These are phyloP conservation scores for Trichacis sp. DNA, from an alignment of 2,888 invertebrate species.

Conservation along the genomic window DNA sequence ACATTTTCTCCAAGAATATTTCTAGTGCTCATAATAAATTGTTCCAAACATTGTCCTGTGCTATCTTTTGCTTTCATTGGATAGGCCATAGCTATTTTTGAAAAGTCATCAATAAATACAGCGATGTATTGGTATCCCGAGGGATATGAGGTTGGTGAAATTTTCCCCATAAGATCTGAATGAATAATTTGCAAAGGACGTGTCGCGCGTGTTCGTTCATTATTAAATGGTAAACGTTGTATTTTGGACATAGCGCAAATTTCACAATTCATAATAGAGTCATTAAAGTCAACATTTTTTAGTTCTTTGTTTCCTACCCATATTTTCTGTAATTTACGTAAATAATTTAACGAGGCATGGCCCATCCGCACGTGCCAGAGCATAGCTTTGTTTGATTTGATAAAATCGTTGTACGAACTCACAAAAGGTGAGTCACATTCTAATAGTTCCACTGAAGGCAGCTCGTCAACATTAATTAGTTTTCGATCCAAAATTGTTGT, in stretches of 20 bases:
- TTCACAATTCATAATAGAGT: conserved; percentile 43
- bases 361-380: no score
- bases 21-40: conserved; percentile 25
- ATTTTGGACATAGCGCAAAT: conserved; percentile 43
- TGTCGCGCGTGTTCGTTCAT: conserved; percentile 25
- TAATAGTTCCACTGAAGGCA: conserved; percentile 13
- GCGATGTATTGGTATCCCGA: conserved; percentile 31
- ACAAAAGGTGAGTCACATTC: not conserved
- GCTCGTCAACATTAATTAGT: conserved; percentile 17
- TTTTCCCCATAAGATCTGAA: no score
- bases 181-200: conserved; percentile 40
- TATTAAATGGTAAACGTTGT: conserved; percentile 41
- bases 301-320: conserved; percentile 26
- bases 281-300: conserved; percentile 34
- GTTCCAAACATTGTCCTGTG: conserved; percentile 35
- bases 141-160: conserved; percentile 5
- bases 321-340: conserved; percentile 11
- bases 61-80: no score
- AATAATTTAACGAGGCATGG: conserved; percentile 31
- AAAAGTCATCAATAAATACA: conserved; percentile 40
- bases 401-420: no score
- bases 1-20: no score
- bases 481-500: conserved; percentile 12
- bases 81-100: conserved; percentile 37
- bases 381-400: conserved; percentile 33